A percentile compares a stretch with the other conserved stretches of the same genome.
Conservation (phyloP, 2,113 vertebrate genomes). For the Ginglymostoma cirratum region DNA sequence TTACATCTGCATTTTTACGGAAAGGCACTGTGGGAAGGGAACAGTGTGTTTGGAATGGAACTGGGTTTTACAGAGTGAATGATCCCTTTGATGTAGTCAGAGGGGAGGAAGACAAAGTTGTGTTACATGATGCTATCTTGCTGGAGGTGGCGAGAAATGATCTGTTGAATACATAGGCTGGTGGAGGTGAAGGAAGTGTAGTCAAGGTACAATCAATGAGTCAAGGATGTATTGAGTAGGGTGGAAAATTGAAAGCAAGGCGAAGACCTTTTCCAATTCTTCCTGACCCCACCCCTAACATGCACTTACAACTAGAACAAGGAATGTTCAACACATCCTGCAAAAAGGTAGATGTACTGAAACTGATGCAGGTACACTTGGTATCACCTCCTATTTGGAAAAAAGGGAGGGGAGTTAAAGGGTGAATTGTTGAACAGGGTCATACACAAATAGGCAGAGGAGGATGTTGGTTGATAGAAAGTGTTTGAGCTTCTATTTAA, state of each 20-base stretch:
- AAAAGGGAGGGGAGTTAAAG: neutral
- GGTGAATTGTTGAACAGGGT: neutral
- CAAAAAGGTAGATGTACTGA: neutral
- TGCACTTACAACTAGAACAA: too few species aligned
- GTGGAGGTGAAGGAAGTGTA: too few species aligned
- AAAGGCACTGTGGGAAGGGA: neutral
- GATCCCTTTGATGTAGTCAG: neutral
- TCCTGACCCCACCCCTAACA: too few species aligned
- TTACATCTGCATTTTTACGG: neutral
- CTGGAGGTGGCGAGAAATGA: neutral
- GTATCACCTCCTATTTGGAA: neutral
- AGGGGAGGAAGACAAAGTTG: neutral
- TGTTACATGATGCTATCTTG: neutral
- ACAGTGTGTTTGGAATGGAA: neutral
- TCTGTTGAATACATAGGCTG: too few species aligned
- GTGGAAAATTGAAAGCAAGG: neutral
- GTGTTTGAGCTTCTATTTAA: neutral
- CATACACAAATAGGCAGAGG: neutral
- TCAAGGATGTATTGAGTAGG: neutral
- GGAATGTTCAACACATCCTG: too few species aligned
- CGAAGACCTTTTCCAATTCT: neutral
- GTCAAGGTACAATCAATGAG: neutral
- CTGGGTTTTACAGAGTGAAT: neutral
- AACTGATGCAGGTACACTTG: neutral
- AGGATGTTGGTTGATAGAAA: neutral